Percentiles rank a stretch among this genome's conserved stretches.
Evolutionary conservation across 2,888 invertebrate genomes (phyloP).

Genomic region (Aelia acuminata): DNA sequence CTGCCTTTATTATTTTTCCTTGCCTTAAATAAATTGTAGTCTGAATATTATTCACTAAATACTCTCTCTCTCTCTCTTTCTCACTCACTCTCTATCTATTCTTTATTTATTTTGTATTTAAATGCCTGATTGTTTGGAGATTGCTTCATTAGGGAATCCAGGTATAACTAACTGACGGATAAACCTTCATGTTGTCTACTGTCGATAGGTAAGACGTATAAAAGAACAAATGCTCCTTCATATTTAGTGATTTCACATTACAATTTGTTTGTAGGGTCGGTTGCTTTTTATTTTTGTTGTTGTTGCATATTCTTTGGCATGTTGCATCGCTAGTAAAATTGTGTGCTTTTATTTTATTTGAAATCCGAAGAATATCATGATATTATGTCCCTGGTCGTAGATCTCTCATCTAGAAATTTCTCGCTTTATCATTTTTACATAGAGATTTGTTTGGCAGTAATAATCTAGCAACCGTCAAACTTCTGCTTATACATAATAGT

Average conservation of each 20-base stretch:
- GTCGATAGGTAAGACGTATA: neutral
- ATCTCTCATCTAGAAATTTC: neutral
- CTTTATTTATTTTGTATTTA: neutral
- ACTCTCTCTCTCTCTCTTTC: neutral
- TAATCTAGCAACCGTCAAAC: too few species aligned
- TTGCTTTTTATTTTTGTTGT: neutral
- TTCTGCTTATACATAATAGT: too few species aligned
- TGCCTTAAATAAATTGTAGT: slow-evolving; percentile 31
- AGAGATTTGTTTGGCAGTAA: too few species aligned
- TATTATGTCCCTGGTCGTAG: neutral
- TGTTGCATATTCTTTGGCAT: slow-evolving; percentile 23
- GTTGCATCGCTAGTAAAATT: neutral
- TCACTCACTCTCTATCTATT: neutral
- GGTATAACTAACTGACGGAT: slow-evolving; percentile 11
- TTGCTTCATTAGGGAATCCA: slow-evolving; percentile 29
- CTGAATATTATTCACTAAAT: slow-evolving; percentile 16
- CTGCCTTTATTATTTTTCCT: neutral
- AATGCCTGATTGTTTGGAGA: neutral
- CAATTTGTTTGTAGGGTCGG: slow-evolving; percentile 35
- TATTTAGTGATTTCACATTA: slow-evolving; percentile 47
- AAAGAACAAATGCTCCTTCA: neutral
- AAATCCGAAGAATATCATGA: neutral
- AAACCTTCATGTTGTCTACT: slow-evolving; percentile 21
- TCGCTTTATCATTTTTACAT: too few species aligned
- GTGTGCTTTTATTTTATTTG: neutral